A percentile compares a stretch with the other conserved stretches of the same genome.
These are phyloP conservation scores for Salvator merianae DNA, from an alignment of 2,113 vertebrate species.

Conservation along the genomic window DNA sequence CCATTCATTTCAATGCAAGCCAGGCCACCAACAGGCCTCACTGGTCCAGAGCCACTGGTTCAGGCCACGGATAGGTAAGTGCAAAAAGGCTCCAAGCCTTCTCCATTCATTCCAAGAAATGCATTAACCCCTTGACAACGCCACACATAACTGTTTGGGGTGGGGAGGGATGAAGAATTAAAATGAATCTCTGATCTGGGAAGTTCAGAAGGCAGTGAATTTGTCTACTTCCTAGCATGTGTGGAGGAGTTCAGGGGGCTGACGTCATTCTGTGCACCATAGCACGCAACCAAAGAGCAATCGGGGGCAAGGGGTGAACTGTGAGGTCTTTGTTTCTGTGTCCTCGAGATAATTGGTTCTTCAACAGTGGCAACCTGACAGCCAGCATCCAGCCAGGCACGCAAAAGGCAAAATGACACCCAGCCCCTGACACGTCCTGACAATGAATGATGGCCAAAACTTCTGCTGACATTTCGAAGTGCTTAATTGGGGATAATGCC, in stretches of 20 bases:
- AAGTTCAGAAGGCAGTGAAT: neutral
- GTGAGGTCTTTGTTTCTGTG: constrained; percentile 21
- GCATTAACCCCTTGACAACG: too few species aligned
- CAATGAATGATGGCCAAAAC: neutral
- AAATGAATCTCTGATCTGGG: too few species aligned
- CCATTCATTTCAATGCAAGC: too few species aligned
- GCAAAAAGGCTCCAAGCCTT: too few species aligned
- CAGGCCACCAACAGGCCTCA: too few species aligned
- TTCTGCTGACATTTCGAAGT: constrained; percentile 46
- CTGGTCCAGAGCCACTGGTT: too few species aligned
- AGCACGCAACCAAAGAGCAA: neutral
- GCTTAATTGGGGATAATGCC: constrained; percentile 51
- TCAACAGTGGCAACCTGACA: constrained; percentile 26
- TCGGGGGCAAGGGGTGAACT: constrained; percentile 1
- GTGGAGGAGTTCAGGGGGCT: neutral
- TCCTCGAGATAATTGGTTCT: constrained; percentile 63
- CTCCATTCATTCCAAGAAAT: too few species aligned
- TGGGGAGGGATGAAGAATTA: too few species aligned
- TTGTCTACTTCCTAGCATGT: neutral
- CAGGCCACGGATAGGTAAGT: too few species aligned
- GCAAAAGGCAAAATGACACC: constrained; percentile 44
- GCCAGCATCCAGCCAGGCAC: constrained; percentile 45
- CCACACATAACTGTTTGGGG: too few species aligned
- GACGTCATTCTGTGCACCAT: constrained; percentile 43
- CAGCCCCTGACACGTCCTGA: constrained; percentile 35